A percentile compares a stretch with the other conserved stretches of the same genome.
phyloP scores from a whole-genome alignment of 2,797 vertebrate species.

The Lerista edwardsae region DNA sequence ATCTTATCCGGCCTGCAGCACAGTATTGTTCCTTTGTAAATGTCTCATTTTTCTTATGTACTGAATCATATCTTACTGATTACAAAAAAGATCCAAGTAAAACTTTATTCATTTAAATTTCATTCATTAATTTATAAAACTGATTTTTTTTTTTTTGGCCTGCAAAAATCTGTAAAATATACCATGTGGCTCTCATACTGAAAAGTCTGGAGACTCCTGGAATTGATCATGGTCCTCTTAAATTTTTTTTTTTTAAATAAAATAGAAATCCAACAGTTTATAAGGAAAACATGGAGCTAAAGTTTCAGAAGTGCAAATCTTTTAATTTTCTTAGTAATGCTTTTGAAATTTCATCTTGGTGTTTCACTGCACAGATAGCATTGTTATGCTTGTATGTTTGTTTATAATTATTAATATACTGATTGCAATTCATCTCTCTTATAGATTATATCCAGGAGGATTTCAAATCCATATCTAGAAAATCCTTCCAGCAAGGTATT shows the following conservation, averaged over 20 bases:
- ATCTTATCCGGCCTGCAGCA: too few relatives aligned
- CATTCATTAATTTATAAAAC: too few relatives aligned
- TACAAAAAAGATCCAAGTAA: too few relatives aligned
- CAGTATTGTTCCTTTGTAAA: too few relatives aligned
- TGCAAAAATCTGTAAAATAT: too few relatives aligned
- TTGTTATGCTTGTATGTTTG: background rate
- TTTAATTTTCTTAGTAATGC: background rate
- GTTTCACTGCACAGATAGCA: background rate
- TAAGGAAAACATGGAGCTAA: background rate
- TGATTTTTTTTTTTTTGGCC: too few relatives aligned
- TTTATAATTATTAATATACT: background rate
- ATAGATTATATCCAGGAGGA: conserved; percentile 79
- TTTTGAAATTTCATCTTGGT: background rate
- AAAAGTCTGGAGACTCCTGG: too few relatives aligned
- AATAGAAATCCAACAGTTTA: background rate
- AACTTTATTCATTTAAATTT: too few relatives aligned
- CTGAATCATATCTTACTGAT: too few relatives aligned
- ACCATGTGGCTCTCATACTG: too few relatives aligned
- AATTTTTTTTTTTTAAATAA: background rate
- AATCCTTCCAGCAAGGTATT: conserved; percentile 79
- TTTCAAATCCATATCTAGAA: conserved; percentile 81
- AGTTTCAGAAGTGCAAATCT: background rate
- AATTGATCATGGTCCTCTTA: too few relatives aligned
- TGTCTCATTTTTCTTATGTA: too few relatives aligned
- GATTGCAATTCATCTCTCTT: conserved; percentile 43